Percentiles rank a stretch among this genome's conserved stretches.
Evolutionary conservation across 2,888 invertebrate species (phyloP).

Genomic region (Orgyia antiqua): DNA sequence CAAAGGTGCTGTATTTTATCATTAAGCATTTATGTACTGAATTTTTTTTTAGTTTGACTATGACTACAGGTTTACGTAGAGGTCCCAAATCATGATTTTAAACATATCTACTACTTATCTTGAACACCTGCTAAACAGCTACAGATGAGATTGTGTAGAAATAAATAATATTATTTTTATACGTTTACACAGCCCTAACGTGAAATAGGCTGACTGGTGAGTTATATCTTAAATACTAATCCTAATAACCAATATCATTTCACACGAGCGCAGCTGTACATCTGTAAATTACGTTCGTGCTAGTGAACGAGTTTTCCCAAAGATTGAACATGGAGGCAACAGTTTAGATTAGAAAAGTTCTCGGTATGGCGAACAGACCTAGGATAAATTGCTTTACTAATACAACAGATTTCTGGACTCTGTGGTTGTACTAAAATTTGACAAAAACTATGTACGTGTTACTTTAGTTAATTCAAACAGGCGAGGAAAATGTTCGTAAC

Average conservation of each 20-base stretch:
- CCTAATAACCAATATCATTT: constrained; percentile 9
- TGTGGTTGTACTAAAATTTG: constrained; percentile 35
- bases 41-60: too few relatives aligned
- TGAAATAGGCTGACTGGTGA: too few relatives aligned
- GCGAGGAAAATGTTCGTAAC: constrained; percentile 19
- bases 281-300: constrained; percentile 16
- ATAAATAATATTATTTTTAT: too few relatives aligned
- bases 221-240: too few relatives aligned
- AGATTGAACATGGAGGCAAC: constrained; percentile 57
- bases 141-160: too few relatives aligned
- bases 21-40: too few relatives aligned
- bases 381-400: constrained; percentile 72
- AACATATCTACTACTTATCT: too few relatives aligned
- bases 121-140: too few relatives aligned
- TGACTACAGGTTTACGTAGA: too few relatives aligned
- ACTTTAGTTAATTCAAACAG: constrained; percentile 15
- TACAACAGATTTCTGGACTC: constrained; percentile 63
- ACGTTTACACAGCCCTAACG: too few relatives aligned
- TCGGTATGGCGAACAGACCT: constrained; percentile 40
- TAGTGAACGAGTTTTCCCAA: constrained; percentile 41
- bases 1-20: too few relatives aligned
- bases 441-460: constrained; percentile 45
- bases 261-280: constrained; percentile 7
- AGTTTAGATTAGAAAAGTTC: constrained; percentile 76
- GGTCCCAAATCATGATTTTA: too few relatives aligned